Conservation (phyloP, 2,797 vertebrate genomes). For the Sparus aurata region DNA sequence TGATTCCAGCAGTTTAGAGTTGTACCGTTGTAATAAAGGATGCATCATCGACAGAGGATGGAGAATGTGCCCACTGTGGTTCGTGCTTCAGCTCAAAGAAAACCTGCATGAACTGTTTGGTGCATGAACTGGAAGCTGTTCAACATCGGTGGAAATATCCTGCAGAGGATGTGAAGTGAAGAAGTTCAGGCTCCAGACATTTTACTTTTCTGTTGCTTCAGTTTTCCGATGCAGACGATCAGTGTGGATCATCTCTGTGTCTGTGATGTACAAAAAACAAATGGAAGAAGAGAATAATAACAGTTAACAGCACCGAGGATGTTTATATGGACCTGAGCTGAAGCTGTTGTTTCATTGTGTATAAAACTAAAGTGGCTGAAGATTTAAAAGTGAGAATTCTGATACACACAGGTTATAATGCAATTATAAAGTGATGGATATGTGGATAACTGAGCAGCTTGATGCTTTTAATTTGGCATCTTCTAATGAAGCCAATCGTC, state of each 20-base stretch:
- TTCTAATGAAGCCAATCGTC: not conserved
- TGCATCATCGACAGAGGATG: no score
- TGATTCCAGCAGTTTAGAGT: no score
- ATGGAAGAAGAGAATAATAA: not conserved
- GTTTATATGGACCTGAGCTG: not conserved
- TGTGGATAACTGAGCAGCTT: not conserved
- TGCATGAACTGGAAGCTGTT: no score
- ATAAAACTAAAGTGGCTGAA: not conserved
- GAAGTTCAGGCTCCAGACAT: no score
- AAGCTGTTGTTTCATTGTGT: not conserved
- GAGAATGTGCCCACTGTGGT: no score
- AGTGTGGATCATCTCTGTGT: not conserved
- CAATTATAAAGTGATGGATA: not conserved
- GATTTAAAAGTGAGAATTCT: not conserved
- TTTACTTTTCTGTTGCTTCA: no score
- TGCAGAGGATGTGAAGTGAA: not conserved
- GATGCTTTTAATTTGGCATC: not conserved
- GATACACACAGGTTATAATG: not conserved
- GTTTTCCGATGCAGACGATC: no score
- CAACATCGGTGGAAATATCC: no score
- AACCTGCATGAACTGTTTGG: no score
- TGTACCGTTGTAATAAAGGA: no score
- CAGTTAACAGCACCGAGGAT: no score
- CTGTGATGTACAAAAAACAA: not conserved
- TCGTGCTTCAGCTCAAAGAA: no score